Evolutionary conservation across 2,797 vertebrate species (phyloP), one percentile per base, ranked within the genome.

Genomic region (Etheostoma perlongum): DNA sequence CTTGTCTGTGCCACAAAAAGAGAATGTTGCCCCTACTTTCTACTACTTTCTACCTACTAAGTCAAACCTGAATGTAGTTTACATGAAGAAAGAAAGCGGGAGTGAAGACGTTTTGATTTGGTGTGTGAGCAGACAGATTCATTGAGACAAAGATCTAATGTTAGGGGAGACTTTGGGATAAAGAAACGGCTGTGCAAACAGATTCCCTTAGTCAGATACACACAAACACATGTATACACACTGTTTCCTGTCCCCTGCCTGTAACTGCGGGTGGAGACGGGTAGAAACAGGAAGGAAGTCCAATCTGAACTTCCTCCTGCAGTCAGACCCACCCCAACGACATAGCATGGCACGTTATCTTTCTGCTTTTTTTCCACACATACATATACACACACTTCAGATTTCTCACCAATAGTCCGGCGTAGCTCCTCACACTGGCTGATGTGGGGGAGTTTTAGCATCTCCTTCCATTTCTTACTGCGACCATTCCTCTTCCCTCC

Each of bases 401-500:
- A 0, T 25, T 70, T 79, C 89, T 91, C 93, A 98, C 97, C 97
- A 0, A 97, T 93, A 64, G 93, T 94, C 68, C 73, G 86, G 54
- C 96, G 95, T 14, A 99, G 96, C 67, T 96, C 95, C 64, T 93
- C 94, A 90, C 97, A 98, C 75, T 94, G 92, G 91, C 95, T 97
- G 84, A 97, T 90, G 68, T 96, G 95, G 2, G 97, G 97, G 64
- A 98, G 93, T 91, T 96, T 96, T 27, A 99, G 92, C 95, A 98
- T 96, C 89, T 97, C 96, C 91, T 89, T 97, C 97, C 97, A 99
- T 92, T 96, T 98, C 88, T 96, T 98, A 87, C 97, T 99, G 74
- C 97, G 96, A 2, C 97, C 96, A 61, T 94, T 97, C 88, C 95
- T 94, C 86, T 96, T 96, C 78, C 96, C 95, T 89, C 94, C 93